Evolutionary conservation across 2,113 vertebrate species (phyloP).

Genomic region (Gobio gobio): DNA sequence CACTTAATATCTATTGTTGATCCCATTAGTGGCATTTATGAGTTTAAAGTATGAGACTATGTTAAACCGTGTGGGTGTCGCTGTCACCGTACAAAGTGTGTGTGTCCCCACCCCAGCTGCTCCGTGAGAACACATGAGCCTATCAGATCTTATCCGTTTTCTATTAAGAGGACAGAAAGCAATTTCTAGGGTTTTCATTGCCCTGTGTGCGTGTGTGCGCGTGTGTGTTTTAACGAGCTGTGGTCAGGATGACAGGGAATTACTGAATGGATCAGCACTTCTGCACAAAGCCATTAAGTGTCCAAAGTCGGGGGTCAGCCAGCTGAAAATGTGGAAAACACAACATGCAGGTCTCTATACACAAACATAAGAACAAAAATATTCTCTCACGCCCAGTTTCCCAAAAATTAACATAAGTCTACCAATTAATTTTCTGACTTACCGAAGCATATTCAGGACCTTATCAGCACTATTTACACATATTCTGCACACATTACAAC

Average conservation of each 20-base stretch:
- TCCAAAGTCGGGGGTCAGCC: slow-evolving; percentile 32
- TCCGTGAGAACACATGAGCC: slow-evolving; percentile 45
- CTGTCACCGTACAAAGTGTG: slow-evolving; percentile 27
- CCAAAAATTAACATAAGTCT: not conserved
- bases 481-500: not conserved
- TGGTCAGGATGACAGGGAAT: slow-evolving; percentile 52
- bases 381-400: not conserved
- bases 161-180: slow-evolving; percentile 65
- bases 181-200: slow-evolving; percentile 61
- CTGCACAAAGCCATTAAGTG: slow-evolving; percentile 62
- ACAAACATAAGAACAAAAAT: slow-evolving; percentile 21
- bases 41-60: slow-evolving; percentile 1
- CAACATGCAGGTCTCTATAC: not conserved
- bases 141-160: slow-evolving; percentile 61
- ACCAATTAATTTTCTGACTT: not conserved
- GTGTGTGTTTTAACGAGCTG: slow-evolving; percentile 49
- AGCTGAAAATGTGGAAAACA: slow-evolving; percentile 25
- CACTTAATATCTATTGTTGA: slow-evolving; percentile 27
- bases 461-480: not conserved
- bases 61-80: slow-evolving; percentile 31
- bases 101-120: slow-evolving; percentile 17
- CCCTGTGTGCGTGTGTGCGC: slow-evolving; percentile 30
- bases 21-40: slow-evolving; percentile 25
- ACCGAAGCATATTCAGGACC: not conserved
- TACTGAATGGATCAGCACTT: slow-evolving; percentile 59